phyloP scores from a whole-genome alignment of 2,888 invertebrate species.

The Ormyrus nitidulus region DNA sequence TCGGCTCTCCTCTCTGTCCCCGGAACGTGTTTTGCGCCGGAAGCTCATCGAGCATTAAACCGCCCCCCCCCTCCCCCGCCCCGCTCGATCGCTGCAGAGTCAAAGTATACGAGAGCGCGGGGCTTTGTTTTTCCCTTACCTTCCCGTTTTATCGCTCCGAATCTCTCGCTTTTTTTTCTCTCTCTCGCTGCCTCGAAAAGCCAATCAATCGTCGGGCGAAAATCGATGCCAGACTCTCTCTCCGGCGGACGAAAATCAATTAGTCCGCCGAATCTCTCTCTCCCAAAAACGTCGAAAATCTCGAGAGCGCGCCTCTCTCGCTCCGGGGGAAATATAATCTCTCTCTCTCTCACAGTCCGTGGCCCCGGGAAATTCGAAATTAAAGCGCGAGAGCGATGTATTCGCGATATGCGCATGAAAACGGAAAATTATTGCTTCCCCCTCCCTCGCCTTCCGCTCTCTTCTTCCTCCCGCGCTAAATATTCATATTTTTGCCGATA shows the following conservation, averaged over 20 bases:
- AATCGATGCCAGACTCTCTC: slow-evolving; percentile 33
- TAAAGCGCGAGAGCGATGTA: slow-evolving; percentile 15
- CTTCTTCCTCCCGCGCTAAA: background rate
- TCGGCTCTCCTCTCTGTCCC: background rate
- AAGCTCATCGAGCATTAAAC: slow-evolving; percentile 32
- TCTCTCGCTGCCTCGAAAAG: slow-evolving; percentile 32
- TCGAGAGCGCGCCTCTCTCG: background rate
- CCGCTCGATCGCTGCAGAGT: background rate
- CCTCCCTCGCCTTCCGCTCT: no score
- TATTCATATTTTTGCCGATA: slow-evolving; percentile 9
- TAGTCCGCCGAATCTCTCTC: slow-evolving; percentile 5
- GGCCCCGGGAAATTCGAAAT: slow-evolving; percentile 32
- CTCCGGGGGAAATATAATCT: background rate
- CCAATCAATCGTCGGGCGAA: slow-evolving; percentile 32
- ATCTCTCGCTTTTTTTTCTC: slow-evolving; percentile 12
- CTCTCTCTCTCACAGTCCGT: no score
- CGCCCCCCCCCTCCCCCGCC: slow-evolving; percentile 17
- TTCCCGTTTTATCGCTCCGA: slow-evolving; percentile 40
- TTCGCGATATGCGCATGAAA: slow-evolving; percentile 26
- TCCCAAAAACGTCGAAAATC: slow-evolving; percentile 40
- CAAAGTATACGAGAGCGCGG: background rate
- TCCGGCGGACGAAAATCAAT: slow-evolving; percentile 35
- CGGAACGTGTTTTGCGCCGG: background rate
- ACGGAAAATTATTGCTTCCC: slow-evolving; percentile 5
- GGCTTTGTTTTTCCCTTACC: slow-evolving; percentile 40